Evolutionary conservation across 2,888 invertebrate genomes (phyloP).

Genomic region (Abrostola tripartita): DNA sequence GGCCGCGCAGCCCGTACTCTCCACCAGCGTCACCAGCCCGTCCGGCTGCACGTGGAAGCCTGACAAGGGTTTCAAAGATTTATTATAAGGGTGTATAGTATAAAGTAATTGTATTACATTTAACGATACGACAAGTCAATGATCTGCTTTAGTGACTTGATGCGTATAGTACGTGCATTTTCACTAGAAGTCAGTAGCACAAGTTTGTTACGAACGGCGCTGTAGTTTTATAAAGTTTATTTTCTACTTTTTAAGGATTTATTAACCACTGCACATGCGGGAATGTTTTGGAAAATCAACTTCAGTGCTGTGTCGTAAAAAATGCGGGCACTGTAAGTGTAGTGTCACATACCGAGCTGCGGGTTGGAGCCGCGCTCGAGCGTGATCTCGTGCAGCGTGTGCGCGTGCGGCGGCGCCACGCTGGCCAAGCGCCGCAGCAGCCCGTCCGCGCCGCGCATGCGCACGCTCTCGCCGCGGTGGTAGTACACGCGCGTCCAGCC

Average conservation of each 20-base stretch:
- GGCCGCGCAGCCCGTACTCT: constrained; percentile 90
- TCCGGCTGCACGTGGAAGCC: constrained; percentile 97
- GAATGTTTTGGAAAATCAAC: too few species aligned
- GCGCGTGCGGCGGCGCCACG: constrained; percentile 92
- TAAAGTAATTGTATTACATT: neutral
- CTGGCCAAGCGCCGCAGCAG: constrained; percentile 93
- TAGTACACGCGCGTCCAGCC: constrained; percentile 94
- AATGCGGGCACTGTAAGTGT: neutral
- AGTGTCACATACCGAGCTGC: constrained; percentile 88
- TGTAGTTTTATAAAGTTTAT: too few species aligned
- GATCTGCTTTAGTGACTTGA: too few species aligned
- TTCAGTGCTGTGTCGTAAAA: too few species aligned
- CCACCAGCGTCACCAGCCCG: constrained; percentile 98
- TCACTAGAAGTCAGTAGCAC: too few species aligned
- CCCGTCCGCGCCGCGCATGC: constrained; percentile 93
- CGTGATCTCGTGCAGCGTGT: constrained; percentile 92
- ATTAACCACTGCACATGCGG: too few species aligned
- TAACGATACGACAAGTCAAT: too few species aligned
- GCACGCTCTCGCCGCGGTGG: constrained; percentile 97
- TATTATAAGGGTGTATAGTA: neutral
- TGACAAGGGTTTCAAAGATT: constrained; percentile 39
- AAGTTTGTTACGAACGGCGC: too few species aligned
- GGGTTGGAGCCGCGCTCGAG: constrained; percentile 94
- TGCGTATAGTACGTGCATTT: too few species aligned
- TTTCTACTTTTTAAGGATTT: too few species aligned